Conservation (phyloP, 2,113 vertebrate genomes). For the Lampris megalopsis region DNA sequence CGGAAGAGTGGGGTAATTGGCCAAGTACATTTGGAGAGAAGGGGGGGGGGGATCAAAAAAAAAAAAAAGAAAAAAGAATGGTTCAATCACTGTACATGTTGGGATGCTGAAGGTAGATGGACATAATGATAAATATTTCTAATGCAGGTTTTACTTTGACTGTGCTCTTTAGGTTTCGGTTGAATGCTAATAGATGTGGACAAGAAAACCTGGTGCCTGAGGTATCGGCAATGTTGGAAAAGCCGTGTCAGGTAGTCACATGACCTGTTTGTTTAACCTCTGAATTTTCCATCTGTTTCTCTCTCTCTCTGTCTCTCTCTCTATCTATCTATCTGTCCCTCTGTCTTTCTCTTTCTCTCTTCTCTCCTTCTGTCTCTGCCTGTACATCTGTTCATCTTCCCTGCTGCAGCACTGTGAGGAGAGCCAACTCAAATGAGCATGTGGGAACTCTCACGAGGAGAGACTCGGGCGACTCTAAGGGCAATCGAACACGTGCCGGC, state of each 20-base stretch:
- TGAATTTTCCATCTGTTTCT: background rate
- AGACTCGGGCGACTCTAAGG: conserved; percentile 92
- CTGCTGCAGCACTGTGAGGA: conserved; percentile 88
- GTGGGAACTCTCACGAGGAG: conserved; percentile 88
- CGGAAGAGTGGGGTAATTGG: too few species aligned
- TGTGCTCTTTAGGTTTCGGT: background rate
- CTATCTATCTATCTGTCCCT: background rate
- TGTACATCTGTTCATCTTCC: background rate
- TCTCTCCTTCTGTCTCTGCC: background rate
- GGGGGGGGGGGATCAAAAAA: too few species aligned
- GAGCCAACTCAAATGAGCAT: conserved; percentile 93
- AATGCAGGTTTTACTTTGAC: background rate
- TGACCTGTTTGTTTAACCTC: conserved; percentile 22
- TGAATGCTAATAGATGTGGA: too few species aligned
- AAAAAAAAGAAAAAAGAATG: too few species aligned
- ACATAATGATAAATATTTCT: background rate
- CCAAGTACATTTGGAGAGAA: too few species aligned
- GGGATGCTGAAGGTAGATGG: too few species aligned
- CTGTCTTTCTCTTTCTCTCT: background rate
- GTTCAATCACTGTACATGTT: too few species aligned
- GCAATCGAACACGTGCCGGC: conserved; percentile 90
- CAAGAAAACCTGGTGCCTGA: too few species aligned
- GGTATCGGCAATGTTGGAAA: conserved; percentile 23
- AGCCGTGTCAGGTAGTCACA: conserved; percentile 32
- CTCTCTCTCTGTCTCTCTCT: conserved; percentile 2